Percentiles rank a stretch among this genome's conserved stretches.
Evolutionary conservation across 1,140 invertebrate species (phyloP).

Genomic region (Episyrphus balteatus): DNA sequence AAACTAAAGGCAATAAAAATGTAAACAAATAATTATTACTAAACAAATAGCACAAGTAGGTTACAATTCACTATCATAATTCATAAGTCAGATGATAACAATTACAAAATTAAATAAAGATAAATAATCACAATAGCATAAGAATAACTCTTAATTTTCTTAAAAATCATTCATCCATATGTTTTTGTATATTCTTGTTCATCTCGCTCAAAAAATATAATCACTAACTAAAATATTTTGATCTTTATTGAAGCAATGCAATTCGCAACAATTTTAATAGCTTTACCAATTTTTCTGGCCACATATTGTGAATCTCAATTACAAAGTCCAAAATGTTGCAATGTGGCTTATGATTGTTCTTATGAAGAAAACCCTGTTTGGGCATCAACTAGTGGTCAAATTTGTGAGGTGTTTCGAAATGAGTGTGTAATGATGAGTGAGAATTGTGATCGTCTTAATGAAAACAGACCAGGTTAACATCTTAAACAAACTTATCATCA

Average conservation of each 20-base stretch:
- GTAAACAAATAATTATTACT: too few relatives aligned
- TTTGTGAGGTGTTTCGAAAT: neutral
- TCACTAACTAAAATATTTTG: too few relatives aligned
- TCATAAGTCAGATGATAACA: too few relatives aligned
- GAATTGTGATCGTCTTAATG: neutral
- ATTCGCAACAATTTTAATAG: neutral
- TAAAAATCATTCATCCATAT: too few relatives aligned
- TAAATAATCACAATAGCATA: too few relatives aligned
- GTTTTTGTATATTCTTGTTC: too few relatives aligned
- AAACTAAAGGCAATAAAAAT: too few relatives aligned
- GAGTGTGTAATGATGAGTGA: neutral
- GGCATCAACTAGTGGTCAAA: neutral
- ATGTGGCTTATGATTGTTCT: neutral
- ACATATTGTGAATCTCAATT: neutral
- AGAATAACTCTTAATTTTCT: too few relatives aligned
- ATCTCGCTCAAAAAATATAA: too few relatives aligned
- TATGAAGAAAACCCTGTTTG: neutral
- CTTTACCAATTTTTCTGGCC: neutral
- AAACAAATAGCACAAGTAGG: too few relatives aligned
- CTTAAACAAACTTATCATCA: neutral
- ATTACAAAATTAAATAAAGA: too few relatives aligned
- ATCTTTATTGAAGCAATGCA: neutral
- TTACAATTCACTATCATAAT: too few relatives aligned
- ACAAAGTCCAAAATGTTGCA: neutral
- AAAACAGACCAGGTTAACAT: neutral